phyloP scores from a whole-genome alignment of 2,113 vertebrate genomes.

The Otocyon megalotis region DNA sequence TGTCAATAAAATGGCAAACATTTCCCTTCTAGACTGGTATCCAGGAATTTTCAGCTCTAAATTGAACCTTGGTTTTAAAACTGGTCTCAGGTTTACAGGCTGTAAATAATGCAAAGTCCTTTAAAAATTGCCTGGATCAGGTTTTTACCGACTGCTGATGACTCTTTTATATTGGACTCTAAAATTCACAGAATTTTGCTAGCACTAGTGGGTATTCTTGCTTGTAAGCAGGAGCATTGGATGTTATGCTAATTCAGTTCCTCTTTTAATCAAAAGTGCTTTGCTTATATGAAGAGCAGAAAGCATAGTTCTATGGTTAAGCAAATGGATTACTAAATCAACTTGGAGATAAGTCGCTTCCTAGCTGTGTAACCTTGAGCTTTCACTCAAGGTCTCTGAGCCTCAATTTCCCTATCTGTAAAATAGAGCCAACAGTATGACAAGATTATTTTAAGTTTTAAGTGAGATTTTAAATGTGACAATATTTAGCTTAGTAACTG shows the following conservation, averaged over 20 bases:
- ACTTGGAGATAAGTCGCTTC: not conserved
- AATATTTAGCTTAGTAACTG: not conserved
- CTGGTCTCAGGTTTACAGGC: not conserved
- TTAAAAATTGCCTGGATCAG: not conserved
- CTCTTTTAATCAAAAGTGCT: not conserved
- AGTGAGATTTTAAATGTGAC: conserved; percentile 38
- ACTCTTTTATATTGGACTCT: not conserved
- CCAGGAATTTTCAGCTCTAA: not conserved
- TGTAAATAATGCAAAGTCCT: conserved; percentile 3
- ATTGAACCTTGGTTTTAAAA: not conserved
- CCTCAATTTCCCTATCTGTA: not conserved
- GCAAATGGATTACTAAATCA: not conserved
- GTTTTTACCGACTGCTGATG: not conserved
- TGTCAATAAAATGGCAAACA: not conserved
- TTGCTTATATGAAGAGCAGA: not conserved
- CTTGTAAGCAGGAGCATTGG: not conserved
- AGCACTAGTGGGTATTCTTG: not conserved
- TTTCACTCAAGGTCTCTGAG: not conserved
- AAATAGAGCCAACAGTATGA: not conserved
- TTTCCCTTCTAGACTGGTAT: not conserved
- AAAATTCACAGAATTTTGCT: not conserved
- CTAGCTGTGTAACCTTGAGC: not conserved
- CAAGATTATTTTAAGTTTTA: not conserved
- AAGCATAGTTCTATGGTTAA: conserved; percentile 13
- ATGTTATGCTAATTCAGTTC: not conserved